A percentile compares a stretch with the other conserved stretches of the same genome.
phyloP scores from a whole-genome alignment of 1,140 invertebrate genomes.

The Oppia nitens region DNA sequence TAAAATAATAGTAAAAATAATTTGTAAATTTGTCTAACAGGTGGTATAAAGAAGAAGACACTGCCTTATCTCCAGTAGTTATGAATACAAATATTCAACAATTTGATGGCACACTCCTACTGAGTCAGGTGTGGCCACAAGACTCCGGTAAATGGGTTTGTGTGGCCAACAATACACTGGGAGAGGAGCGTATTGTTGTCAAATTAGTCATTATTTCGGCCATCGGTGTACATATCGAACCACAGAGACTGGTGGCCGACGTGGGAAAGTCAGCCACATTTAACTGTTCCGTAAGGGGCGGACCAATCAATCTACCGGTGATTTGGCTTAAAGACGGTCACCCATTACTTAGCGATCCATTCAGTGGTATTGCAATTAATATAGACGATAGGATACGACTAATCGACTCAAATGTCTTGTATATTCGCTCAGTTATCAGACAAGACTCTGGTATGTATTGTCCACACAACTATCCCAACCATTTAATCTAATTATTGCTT shows the following conservation, averaged over 20 bases:
- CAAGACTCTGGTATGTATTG: slow-evolving; percentile 33
- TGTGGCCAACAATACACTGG: slow-evolving; percentile 23
- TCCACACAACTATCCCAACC: background rate
- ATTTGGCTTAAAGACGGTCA: slow-evolving; percentile 40
- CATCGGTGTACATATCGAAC: slow-evolving; percentile 27
- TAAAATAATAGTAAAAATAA: too few relatives aligned
- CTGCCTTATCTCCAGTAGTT: background rate
- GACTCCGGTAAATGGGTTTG: slow-evolving; percentile 24
- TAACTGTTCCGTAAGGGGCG: slow-evolving; percentile 65
- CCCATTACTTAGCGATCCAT: slow-evolving; percentile 28
- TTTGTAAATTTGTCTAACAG: too few relatives aligned
- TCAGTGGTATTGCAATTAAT: background rate
- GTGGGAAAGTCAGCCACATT: slow-evolving; percentile 63
- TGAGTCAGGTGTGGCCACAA: slow-evolving; percentile 13
- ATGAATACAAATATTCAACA: slow-evolving; percentile 2
- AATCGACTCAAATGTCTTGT: slow-evolving; percentile 18
- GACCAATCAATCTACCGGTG: slow-evolving; percentile 50
- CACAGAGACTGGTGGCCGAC: slow-evolving; percentile 52
- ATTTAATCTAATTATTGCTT: background rate
- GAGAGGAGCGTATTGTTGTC: slow-evolving; percentile 22
- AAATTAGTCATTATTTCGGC: slow-evolving; percentile 14
- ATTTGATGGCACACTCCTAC: slow-evolving; percentile 19
- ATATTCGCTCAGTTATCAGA: slow-evolving; percentile 24
- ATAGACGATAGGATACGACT: background rate
- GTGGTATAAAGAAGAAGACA: slow-evolving; percentile 20